Evolutionary conservation across 2,888 invertebrate genomes (phyloP).

Genomic region (Boloria selene): DNA sequence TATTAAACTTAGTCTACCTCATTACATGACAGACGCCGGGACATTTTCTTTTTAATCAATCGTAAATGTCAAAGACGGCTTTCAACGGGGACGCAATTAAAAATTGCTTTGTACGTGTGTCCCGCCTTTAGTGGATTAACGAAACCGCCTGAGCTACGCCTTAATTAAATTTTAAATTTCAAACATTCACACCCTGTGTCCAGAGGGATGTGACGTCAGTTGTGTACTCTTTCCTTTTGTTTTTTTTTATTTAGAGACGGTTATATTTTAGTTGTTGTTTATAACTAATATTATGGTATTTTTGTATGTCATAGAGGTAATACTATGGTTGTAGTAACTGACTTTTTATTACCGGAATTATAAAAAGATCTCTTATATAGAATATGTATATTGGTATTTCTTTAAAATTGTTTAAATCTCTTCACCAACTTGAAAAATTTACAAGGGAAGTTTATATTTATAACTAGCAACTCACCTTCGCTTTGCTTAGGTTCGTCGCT

Average conservation of each 20-base stretch:
- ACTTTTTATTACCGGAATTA: too few relatives aligned
- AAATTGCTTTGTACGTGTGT: slow-evolving; percentile 69
- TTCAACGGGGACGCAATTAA: slow-evolving; percentile 67
- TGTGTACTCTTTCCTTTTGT: slow-evolving; percentile 12
- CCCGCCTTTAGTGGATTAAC: slow-evolving; percentile 66
- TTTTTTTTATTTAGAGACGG: slow-evolving; percentile 33
- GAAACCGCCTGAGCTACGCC: slow-evolving; percentile 54
- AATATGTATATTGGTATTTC: too few relatives aligned
- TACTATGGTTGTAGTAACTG: too few relatives aligned
- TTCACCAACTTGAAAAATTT: too few relatives aligned
- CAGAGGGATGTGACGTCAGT: slow-evolving; percentile 50
- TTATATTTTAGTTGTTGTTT: not conserved
- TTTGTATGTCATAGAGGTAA: too few relatives aligned
- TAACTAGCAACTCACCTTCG: too few relatives aligned
- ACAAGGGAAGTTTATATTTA: too few relatives aligned
- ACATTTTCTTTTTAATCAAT: slow-evolving; percentile 46
- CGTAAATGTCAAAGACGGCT: slow-evolving; percentile 63
- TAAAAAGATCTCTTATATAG: too few relatives aligned
- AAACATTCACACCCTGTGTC: slow-evolving; percentile 53
- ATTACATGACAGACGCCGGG: slow-evolving; percentile 16
- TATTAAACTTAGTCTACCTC: slow-evolving; percentile 3
- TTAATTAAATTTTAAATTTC: slow-evolving; percentile 74
- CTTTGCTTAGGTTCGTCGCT: too few relatives aligned
- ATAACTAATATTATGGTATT: not conserved
- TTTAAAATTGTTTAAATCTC: too few relatives aligned